Base-by-base conservation (phyloP, 2,797 vertebrate genomes). In the Poeciliopsis turneri region DNA sequence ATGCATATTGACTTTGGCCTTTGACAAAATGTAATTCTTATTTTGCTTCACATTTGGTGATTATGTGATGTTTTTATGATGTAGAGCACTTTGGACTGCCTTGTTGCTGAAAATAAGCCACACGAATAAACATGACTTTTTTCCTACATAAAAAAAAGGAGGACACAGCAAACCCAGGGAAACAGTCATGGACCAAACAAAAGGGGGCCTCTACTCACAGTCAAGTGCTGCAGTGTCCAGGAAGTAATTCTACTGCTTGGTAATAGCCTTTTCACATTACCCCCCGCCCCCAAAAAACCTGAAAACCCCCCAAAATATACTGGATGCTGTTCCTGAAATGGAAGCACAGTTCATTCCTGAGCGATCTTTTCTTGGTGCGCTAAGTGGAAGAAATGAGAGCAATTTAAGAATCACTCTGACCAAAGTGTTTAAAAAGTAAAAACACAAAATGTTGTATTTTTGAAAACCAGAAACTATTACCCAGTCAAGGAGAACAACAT, bases 321-420 rank as follows among this genome's bases (percentile, higher is more conserved):
- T 12, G 10, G 25, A n/a, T n/a, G 25, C 53, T 55, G 23, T n/a
- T n/a, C 53, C 53, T n/a, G 11, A 55, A 55, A 57, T n/a, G 11
- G 53, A 28, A 57, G 53, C n/a, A 69, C 4, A 5, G 20, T 23
- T 39, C 5, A 23, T 25, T 41, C 12, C 36, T 25, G 18, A 10
- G 16, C 33, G 23, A 39, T 20, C 20, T 43, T 69, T 69, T 25
- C 36, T 23, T 41, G 39, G 10, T 20, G 66, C 43, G 39, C 25
- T 23, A 41, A 69, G 39, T 43, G 66, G 36, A 69, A 41, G 36
- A 18, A 69, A 69, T 69, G 36, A 69, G 15, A 69, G 39, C 36
- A 41, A 41, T 41, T 69, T 69, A 69, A 69, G 39, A 39, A 30
- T 59, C 28, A 59, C 55, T 59, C 55, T 59, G n/a, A 59, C n/a